Evolutionary conservation across 2,797 vertebrate genomes (phyloP), one percentile per base, ranked within the genome.

Genomic region (Gymnothorax javanicus): DNA sequence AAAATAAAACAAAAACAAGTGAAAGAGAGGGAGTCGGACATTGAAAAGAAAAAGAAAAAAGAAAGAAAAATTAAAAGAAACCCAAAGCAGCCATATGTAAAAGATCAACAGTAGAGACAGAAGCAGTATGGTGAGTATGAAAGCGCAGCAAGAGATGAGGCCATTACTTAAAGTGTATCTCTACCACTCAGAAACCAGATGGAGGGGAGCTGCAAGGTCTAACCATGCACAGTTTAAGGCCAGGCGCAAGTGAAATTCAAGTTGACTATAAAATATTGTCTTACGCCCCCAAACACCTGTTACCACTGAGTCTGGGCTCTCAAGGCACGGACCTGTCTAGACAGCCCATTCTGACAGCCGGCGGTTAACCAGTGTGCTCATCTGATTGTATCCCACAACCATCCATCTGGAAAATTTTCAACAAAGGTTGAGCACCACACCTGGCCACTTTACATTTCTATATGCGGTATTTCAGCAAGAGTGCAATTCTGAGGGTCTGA

Each of bases 41-140:
- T 73, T 11, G 84, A 84, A 88, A 23, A 84, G 64, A 86, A n/a
- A 64, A 73, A 85, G 13, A 43, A 88, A 83, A 93, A 93, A 89
- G 93, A 92, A 94, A 88, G 93, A 91, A 86, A 94, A 95, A 95
- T 94, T 94, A 94, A 95, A 88, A 91, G 92, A 93, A 94, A 93
- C 90, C 89, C 93, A 94, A 86, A 90, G 92, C 92, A 92, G 92
- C 93, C 91, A 91, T 87, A 94, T 94, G 93, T 93, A 93, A 92
- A 93, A 95, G 89, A 95, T 89, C 92, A 94, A 93, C 87, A 93
- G 88, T 91, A 94, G 25, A 86, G 60, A 91, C 87, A 89, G 87
- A 88, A 90, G 87, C 89, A 90, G 90, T 91, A 87, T 90, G 90
- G 92, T 89, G 89, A 89, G 93, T 90, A 86, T 91, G 87, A 91